A percentile compares a stretch with the other conserved stretches of the same genome.
phyloP scores from a whole-genome alignment of 2,797 vertebrate genomes.

The Perodicticus potto region DNA sequence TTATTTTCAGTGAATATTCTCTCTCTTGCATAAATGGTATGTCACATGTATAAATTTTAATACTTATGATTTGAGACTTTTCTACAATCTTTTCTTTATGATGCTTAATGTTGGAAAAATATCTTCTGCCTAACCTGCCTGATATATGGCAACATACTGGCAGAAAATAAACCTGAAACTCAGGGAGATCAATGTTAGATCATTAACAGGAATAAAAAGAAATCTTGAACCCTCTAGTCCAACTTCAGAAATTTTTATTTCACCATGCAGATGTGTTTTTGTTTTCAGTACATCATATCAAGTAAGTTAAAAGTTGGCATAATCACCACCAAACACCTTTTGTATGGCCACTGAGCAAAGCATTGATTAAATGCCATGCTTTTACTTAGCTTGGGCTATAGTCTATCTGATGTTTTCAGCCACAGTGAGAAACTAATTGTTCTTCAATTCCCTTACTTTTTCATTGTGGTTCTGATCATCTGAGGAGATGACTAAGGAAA shows the following conservation, averaged over 20 bases:
- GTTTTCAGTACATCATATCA: background rate
- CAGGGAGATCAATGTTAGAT: background rate
- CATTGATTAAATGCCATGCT: background rate
- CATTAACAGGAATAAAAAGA: slow-evolving; percentile 39
- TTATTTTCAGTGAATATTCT: slow-evolving; percentile 4
- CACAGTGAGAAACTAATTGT: background rate
- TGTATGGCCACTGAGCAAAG: background rate
- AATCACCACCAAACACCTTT: slow-evolving; percentile 5
- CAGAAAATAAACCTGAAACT: slow-evolving; percentile 44
- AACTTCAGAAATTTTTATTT: slow-evolving; percentile 14
- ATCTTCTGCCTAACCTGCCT: background rate
- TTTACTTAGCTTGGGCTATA: background rate
- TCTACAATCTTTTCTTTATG: background rate
- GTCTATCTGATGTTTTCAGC: background rate
- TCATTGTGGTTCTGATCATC: background rate
- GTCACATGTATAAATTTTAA: background rate
- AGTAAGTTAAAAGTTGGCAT: background rate
- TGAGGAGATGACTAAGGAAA: background rate
- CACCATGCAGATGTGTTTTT: background rate
- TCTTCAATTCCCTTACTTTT: background rate
- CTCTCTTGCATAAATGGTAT: slow-evolving; percentile 20
- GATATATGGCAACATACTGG: background rate
- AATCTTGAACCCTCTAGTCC: background rate
- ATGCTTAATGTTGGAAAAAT: slow-evolving; percentile 34
- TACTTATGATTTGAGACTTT: slow-evolving; percentile 14